Evolutionary conservation across 2,888 invertebrate genomes (phyloP).

Genomic region (Drosophila borborema): DNA sequence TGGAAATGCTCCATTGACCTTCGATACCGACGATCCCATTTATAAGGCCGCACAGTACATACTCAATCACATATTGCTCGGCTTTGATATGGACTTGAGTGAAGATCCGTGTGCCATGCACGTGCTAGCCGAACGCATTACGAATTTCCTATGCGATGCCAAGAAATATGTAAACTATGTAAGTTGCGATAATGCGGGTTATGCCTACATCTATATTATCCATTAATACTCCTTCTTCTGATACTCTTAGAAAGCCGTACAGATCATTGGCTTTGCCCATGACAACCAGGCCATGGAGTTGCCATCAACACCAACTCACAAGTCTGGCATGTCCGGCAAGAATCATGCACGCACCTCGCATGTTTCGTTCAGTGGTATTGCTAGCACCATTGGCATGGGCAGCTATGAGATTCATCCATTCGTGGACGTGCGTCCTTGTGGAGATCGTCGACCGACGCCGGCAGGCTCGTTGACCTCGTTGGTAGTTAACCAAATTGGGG

Average conservation of each 20-base stretch:
- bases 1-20: conserved; percentile 55
- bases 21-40: conserved; percentile 75
- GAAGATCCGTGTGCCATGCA: conserved; percentile 59
- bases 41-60: conserved; percentile 83
- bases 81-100: conserved; percentile 79
- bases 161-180: conserved; percentile 81
- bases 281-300: conserved; percentile 54
- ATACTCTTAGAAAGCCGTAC: conserved; percentile 74
- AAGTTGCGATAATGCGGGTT: conserved; percentile 30
- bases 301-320: conserved; percentile 16
- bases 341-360: conserved; percentile 57
- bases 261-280: conserved; percentile 74
- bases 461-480: conserved; percentile 82
- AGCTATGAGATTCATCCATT: conserved; percentile 82
- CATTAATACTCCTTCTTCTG: background rate
- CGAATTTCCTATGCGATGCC: conserved; percentile 74
- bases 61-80: conserved; percentile 75
- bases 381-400: conserved; percentile 81
- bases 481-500: conserved; percentile 72
- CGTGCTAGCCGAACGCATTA: conserved; percentile 64
- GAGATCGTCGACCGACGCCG: conserved; percentile 81
- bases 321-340: conserved; percentile 4
- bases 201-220: too few species aligned
- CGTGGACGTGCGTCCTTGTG: conserved; percentile 72
- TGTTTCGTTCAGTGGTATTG: conserved; percentile 79